phyloP scores from a whole-genome alignment of 2,113 vertebrate species.

The Oreotrochilus melanogaster region DNA sequence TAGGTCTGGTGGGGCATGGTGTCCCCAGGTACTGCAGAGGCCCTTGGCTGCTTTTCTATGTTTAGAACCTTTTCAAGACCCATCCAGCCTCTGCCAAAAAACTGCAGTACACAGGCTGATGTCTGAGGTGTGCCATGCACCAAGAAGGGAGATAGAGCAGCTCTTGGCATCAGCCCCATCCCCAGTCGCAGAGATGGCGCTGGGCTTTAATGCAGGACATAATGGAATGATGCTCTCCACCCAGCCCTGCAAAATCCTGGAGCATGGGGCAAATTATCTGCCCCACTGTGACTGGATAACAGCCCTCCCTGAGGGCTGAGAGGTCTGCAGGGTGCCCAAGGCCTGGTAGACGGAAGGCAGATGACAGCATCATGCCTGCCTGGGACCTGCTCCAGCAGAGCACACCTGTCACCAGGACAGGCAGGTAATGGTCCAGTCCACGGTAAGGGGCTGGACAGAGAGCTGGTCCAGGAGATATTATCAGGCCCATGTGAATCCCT shows the following conservation, averaged over 20 bases:
- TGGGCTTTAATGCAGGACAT: not conserved
- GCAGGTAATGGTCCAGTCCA: not conserved
- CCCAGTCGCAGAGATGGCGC: not conserved
- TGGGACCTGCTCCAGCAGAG: not conserved
- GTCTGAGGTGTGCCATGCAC: not conserved
- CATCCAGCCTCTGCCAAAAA: not conserved
- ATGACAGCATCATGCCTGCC: not conserved
- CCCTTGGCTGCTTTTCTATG: not conserved
- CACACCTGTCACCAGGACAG: not conserved
- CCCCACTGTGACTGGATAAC: not conserved
- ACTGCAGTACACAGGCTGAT: not conserved
- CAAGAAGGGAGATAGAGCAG: not conserved
- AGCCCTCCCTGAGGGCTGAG: not conserved
- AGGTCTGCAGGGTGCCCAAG: not conserved
- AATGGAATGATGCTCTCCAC: not conserved
- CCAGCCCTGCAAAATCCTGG: not conserved
- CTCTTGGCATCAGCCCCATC: not conserved
- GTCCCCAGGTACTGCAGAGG: not conserved
- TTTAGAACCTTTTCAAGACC: not conserved
- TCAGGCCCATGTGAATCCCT: not conserved
- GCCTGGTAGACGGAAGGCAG: not conserved
- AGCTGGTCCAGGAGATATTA: not conserved
- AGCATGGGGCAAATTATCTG: not conserved
- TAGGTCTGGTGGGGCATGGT: not conserved
- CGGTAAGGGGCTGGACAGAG: rapidly evolving